phyloP scores from a whole-genome alignment of 1,140 invertebrate genomes.

The Diorhabda elongata region DNA sequence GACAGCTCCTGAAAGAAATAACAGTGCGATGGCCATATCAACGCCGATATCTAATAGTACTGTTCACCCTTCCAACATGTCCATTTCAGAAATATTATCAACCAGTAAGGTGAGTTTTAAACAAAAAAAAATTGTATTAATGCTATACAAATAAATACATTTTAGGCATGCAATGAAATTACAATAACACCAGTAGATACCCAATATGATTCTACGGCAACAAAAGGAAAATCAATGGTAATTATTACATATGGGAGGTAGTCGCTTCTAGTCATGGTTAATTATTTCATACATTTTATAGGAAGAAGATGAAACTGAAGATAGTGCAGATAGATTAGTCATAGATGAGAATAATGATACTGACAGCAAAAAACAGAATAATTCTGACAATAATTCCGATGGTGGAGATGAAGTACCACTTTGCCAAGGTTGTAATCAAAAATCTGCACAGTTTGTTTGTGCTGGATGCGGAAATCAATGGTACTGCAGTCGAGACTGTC shows the following conservation, averaged over 20 bases:
- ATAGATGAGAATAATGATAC: slow-evolving; percentile 61
- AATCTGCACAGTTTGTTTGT: slow-evolving; percentile 78
- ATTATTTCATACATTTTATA: slow-evolving; percentile 33
- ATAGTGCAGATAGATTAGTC: slow-evolving; percentile 54
- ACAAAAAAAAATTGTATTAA: background rate
- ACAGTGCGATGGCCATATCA: slow-evolving; percentile 16
- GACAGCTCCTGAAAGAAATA: slow-evolving; percentile 59
- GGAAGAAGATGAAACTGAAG: slow-evolving; percentile 55
- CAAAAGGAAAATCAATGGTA: slow-evolving; percentile 30
- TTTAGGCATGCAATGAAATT: slow-evolving; percentile 50
- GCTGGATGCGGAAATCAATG: slow-evolving; percentile 83
- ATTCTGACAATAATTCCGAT: slow-evolving; percentile 43
- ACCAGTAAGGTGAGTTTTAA: slow-evolving; percentile 56
- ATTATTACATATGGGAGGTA: background rate
- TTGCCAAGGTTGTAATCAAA: slow-evolving; percentile 76
- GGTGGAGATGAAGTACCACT: slow-evolving; percentile 55
- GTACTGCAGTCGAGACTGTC: slow-evolving; percentile 85
- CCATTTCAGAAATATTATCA: slow-evolving; percentile 57
- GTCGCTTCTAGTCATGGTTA: background rate
- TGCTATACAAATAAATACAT: slow-evolving; percentile 7
- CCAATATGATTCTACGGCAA: slow-evolving; percentile 35
- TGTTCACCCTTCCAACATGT: slow-evolving; percentile 47
- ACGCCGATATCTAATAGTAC: slow-evolving; percentile 22
- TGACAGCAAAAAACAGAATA: slow-evolving; percentile 42
- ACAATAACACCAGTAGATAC: slow-evolving; percentile 55